A percentile compares a stretch with the other conserved stretches of the same genome.
phyloP scores from a whole-genome alignment of 2,113 vertebrate species.

The Eurystomus gularis region DNA sequence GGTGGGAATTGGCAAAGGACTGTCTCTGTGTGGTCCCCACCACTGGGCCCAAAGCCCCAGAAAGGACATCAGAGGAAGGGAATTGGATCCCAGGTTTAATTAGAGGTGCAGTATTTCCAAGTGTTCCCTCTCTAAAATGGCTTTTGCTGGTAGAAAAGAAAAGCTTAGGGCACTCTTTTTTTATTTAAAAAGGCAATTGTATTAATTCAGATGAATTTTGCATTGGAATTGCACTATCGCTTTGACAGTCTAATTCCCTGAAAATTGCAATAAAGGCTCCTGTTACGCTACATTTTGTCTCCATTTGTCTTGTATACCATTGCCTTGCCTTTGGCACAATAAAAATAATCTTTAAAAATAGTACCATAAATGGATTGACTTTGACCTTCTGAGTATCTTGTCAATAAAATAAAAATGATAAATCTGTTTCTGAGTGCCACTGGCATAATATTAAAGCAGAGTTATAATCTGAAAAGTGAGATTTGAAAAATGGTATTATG shows the following conservation, averaged over 20 bases:
- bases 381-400: slow-evolving; percentile 59
- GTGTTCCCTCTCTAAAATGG: not conserved
- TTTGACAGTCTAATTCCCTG: slow-evolving; percentile 22
- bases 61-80: not conserved
- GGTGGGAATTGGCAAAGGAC: not conserved
- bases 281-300: not conserved
- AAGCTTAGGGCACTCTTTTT: not conserved
- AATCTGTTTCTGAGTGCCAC: slow-evolving; percentile 8
- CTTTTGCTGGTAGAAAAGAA: not conserved
- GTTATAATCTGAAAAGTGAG: slow-evolving; percentile 20
- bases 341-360: slow-evolving; percentile 63
- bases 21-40: not conserved
- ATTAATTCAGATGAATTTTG: slow-evolving; percentile 37
- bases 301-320: slow-evolving; percentile 42
- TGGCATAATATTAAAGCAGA: not conserved
- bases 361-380: slow-evolving; percentile 40
- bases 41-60: not conserved
- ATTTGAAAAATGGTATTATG: slow-evolving; percentile 5
- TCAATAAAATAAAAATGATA: slow-evolving; percentile 63
- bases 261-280: slow-evolving; percentile 28
- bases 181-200: slow-evolving; percentile 4
- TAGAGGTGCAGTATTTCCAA: not conserved
- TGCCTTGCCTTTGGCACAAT: slow-evolving; percentile 50
- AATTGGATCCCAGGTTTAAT: not conserved
- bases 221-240: not conserved